Base-by-base conservation (phyloP, 2,888 invertebrate genomes). In the Dryomyza anilis region DNA sequence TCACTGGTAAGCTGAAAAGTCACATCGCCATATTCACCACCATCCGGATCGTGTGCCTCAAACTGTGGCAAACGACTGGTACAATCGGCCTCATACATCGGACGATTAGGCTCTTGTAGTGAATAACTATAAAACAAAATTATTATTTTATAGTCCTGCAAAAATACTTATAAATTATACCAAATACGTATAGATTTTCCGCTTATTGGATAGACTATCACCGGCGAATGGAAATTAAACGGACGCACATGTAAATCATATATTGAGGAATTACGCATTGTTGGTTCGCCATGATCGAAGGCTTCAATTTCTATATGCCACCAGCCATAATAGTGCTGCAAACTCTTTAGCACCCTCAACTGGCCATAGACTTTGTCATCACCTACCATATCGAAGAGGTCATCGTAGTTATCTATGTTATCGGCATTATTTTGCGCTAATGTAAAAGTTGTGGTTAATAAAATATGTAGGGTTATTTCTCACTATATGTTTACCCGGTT, bases 211-310 rank as follows among this genome's bases (percentile, higher is more conserved):
- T 85, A 87, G 29, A 82, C 76, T 69, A 89, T 87, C 52, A 73
- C 76, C 0, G 89, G 89, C 2, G 75, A 72, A 69, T 87, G 79
- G 78, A 85, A 89, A 80, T 89, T 90, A 78, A 82, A 87, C 1
- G 88, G 88, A 0, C 76, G 78, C 27, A 90, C 78, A 65, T 78
- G 76, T 56, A 88, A 72, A 57, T 82, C 73, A 76, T 87, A 87
- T 3, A 73, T 80, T 68, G 84, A 81, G 30, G 80, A 75, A 0
- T 84, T 83, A 0, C 72, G 71, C 70, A 79, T 77, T 27, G 76
- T 84, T 0, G 70, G 70, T 45, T 77, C 71, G 25, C 88, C 89
- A 70, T 85, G 84, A 81, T 89, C 89, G 69, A 76, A 84, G 0
- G 87, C 86, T 87, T 88, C 80, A 43, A 89, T 83, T 66, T 80